Conservation (phyloP, 2,888 invertebrate species). For the Ormyrus pomaceus region DNA sequence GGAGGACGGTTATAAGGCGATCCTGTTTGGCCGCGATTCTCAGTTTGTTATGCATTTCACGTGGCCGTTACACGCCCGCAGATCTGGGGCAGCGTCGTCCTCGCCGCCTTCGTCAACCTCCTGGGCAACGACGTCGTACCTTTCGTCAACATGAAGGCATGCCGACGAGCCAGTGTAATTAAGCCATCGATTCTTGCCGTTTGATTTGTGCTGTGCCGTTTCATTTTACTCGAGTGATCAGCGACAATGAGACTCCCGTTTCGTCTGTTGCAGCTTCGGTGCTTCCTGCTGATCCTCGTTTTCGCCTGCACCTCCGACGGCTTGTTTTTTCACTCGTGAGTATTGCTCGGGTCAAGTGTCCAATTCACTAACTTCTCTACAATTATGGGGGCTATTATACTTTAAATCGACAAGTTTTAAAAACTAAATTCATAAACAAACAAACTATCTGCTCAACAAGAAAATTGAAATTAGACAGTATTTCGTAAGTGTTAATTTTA, state of each 20-base stretch:
- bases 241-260: constrained; percentile 8
- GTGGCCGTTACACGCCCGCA: constrained; percentile 60
- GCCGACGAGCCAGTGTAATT: constrained; percentile 63
- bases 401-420: too few relatives aligned
- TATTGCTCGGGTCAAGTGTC: constrained; percentile 32
- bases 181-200: constrained; percentile 1
- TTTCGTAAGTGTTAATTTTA: too few relatives aligned
- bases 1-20: constrained; percentile 65
- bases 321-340: constrained; percentile 66
- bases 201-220: neutral
- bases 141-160: constrained; percentile 59
- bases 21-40: constrained; percentile 62
- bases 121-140: constrained; percentile 8
- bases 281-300: constrained; percentile 58
- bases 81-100: constrained; percentile 50
- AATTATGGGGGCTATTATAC: too few relatives aligned
- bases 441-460: too few relatives aligned
- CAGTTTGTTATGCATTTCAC: constrained; percentile 69
- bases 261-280: constrained; percentile 60
- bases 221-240: neutral
- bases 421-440: too few relatives aligned
- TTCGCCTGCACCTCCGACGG: constrained; percentile 57
- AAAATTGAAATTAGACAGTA: too few relatives aligned
- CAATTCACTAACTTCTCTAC: neutral
- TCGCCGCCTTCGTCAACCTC: constrained; percentile 6